Conservation (phyloP, 2,888 invertebrate genomes). For the Maniola hyperantus region DNA sequence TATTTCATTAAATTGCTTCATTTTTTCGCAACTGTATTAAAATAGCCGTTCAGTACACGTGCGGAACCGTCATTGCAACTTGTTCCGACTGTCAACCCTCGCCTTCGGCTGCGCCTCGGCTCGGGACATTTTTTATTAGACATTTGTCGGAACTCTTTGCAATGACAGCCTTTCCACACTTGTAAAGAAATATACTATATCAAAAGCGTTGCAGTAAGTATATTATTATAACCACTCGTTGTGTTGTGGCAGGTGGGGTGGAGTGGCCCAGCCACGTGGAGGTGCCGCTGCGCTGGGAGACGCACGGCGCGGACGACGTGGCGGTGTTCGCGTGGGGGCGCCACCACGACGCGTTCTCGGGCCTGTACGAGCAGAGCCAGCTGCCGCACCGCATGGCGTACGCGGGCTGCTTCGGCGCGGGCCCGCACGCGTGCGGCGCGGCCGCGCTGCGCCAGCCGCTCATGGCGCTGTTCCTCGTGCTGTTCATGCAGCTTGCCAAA, state of each 20-base stretch:
- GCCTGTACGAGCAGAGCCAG: slow-evolving; percentile 89
- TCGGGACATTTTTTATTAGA: too few species aligned
- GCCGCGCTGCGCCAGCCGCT: background rate
- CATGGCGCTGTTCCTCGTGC: slow-evolving; percentile 46
- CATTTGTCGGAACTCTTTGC: too few species aligned
- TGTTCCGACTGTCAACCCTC: too few species aligned
- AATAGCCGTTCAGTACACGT: too few species aligned
- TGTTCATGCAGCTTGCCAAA: background rate
- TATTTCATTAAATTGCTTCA: too few species aligned
- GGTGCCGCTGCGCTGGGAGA: slow-evolving; percentile 83
- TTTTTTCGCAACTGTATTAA: too few species aligned
- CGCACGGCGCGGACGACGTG: slow-evolving; percentile 91
- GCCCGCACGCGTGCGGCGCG: slow-evolving; percentile 45
- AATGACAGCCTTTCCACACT: too few species aligned
- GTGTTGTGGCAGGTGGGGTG: slow-evolving; percentile 45
- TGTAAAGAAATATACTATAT: too few species aligned
- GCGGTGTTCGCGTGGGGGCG: slow-evolving; percentile 87
- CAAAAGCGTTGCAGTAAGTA: too few species aligned
- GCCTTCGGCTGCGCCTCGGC: too few species aligned
- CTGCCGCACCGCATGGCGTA: slow-evolving; percentile 89
- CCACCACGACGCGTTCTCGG: slow-evolving; percentile 88
- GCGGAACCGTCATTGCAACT: too few species aligned
- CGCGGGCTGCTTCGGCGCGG: slow-evolving; percentile 87
- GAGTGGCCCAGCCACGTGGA: slow-evolving; percentile 67
- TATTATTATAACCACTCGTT: too few species aligned